Percentiles rank a stretch among this genome's conserved stretches.
Evolutionary conservation across 53 echinoderm and acorn worm genomes (phyloP).

Genomic region (Astropecten irregularis): DNA sequence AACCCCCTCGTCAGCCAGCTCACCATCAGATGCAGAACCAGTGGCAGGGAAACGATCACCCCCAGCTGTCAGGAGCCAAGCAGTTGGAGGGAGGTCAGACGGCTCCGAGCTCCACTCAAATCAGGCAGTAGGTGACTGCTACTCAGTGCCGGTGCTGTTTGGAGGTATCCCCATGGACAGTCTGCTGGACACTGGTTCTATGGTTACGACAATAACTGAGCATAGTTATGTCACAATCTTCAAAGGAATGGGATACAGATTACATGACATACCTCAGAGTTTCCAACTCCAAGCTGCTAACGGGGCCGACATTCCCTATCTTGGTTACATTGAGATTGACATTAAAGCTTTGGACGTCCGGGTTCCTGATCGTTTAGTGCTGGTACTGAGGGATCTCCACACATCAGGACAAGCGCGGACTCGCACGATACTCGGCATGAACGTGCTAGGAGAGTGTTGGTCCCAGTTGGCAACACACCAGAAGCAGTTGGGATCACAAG

Average conservation of each 20-base stretch:
- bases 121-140: neutral
- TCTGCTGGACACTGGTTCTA: neutral
- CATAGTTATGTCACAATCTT: neutral
- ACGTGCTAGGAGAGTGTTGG: conserved; percentile 1
- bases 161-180: neutral
- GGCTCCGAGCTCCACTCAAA: neutral
- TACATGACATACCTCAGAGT: neutral
- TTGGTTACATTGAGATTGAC: neutral
- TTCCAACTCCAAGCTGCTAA: conserved; percentile 5
- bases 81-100: neutral
- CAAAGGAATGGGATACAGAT: neutral
- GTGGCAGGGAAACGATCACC: neutral
- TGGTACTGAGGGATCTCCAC: neutral
- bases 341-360: neutral
- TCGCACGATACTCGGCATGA: neutral
- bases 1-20: neutral
- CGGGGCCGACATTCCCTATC: neutral
- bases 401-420: neutral
- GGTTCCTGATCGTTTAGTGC: neutral
- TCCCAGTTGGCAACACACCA: neutral
- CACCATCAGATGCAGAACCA: neutral
- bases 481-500: neutral
- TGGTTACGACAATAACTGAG: neutral
- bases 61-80: neutral
- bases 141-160: neutral